phyloP scores from a whole-genome alignment of 2,113 vertebrate species.

The Panthera uncia region DNA sequence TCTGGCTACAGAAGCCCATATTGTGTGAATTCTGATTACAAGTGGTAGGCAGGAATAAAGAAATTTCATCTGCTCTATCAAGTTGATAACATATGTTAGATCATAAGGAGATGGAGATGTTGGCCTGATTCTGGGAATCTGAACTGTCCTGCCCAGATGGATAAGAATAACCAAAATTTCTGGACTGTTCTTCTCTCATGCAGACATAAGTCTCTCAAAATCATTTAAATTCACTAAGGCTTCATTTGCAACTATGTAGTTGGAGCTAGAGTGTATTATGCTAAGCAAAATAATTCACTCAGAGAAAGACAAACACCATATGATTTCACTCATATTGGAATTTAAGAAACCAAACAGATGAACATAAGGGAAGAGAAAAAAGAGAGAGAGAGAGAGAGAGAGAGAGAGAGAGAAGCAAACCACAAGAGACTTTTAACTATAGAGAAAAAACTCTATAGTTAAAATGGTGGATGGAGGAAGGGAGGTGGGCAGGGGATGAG shows the following conservation, averaged over 20 bases:
- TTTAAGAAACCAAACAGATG: too few relatives aligned
- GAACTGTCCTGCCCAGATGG: neutral
- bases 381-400: too few relatives aligned
- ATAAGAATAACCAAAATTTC: slow-evolving; percentile 29
- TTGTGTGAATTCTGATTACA: neutral
- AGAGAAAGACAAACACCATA: too few relatives aligned
- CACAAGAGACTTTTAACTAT: too few relatives aligned
- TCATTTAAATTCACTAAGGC: slow-evolving; percentile 43
- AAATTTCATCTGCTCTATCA: neutral
- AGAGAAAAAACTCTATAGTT: too few relatives aligned
- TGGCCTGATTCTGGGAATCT: neutral
- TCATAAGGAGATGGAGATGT: neutral
- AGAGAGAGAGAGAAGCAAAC: too few relatives aligned
- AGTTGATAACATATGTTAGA: neutral
- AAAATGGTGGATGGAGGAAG: too few relatives aligned
- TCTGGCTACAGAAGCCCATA: neutral
- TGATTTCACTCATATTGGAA: too few relatives aligned
- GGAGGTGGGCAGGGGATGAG: too few relatives aligned
- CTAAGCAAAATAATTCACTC: too few relatives aligned
- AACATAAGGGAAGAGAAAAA: too few relatives aligned
- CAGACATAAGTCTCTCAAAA: slow-evolving; percentile 16
- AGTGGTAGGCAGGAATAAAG: neutral
- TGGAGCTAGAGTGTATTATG: too few relatives aligned
- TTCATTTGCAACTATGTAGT: neutral
- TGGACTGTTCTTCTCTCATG: neutral